These are phyloP conservation scores for Pandemis cinnamomeana DNA, from an alignment of 2,888 invertebrate species.

Conservation along the genomic window DNA sequence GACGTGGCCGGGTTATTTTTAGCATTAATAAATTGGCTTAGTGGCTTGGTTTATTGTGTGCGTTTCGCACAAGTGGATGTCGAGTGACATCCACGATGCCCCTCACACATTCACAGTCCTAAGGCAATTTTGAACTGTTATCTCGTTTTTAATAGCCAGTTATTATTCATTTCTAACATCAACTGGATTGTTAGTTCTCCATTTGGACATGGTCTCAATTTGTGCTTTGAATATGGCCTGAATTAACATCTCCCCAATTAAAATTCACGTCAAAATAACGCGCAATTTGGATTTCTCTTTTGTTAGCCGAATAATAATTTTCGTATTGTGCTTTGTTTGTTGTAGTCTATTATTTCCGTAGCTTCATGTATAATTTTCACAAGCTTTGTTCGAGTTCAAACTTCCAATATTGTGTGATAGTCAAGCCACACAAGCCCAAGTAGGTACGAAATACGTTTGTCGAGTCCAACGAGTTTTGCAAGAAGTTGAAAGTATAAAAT, in stretches of 20 bases:
- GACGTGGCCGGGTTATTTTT: conserved; percentile 81
- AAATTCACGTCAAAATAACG: conserved; percentile 31
- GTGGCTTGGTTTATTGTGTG: conserved; percentile 79
- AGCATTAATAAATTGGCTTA: conserved; percentile 84
- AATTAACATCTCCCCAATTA: conserved; percentile 37
- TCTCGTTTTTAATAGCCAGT: conserved; percentile 54
- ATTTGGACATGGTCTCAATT: conserved; percentile 36
- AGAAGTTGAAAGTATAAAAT: conserved; percentile 30
- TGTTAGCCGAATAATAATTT: conserved; percentile 13
- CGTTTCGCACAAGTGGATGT: conserved; percentile 71
- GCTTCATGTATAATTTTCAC: conserved; percentile 25
- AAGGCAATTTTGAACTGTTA: conserved; percentile 64
- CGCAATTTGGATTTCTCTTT: conserved; percentile 36
- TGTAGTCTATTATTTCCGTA: conserved; percentile 22
- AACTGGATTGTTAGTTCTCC: conserved; percentile 34
- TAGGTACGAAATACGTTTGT: not conserved
- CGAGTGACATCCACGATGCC: conserved; percentile 50
- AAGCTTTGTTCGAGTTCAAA: conserved; percentile 19
- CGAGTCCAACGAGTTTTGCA: conserved; percentile 11
- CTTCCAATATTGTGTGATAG: conserved; percentile 8
- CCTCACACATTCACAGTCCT: conserved; percentile 53
- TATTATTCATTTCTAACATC: conserved; percentile 51
- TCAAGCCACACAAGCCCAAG: not conserved
- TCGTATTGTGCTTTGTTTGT: conserved; percentile 29
- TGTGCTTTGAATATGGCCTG: conserved; percentile 28